These are phyloP conservation scores for Pempheris klunzingeri DNA, from an alignment of 2,797 vertebrate species.

Conservation along the genomic window DNA sequence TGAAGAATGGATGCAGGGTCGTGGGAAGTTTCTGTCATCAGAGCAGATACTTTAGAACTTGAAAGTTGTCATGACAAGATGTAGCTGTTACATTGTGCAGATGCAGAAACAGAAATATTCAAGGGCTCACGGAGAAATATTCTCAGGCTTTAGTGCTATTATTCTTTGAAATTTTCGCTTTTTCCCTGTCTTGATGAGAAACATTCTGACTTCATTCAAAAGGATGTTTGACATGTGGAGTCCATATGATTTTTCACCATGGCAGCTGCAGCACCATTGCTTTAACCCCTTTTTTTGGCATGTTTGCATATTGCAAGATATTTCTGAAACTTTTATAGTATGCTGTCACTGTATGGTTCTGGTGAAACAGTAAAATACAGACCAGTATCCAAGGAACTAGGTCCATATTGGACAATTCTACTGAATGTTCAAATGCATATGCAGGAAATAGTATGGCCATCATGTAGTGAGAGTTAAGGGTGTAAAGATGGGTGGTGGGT, in stretches of 20 bases:
- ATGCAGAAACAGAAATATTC: conserved; percentile 52
- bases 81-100: conserved; percentile 68
- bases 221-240: conserved; percentile 52
- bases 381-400: not conserved
- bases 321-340: conserved; percentile 32
- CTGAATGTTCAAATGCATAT: not conserved
- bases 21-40: conserved; percentile 76
- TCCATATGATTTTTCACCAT: conserved; percentile 41
- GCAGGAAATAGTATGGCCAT: not conserved
- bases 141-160: conserved; percentile 34
- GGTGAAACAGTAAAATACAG: conserved; percentile 3
- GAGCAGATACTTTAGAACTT: conserved; percentile 54
- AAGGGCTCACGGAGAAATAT: conserved; percentile 37
- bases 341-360: conserved; percentile 29
- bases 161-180: conserved; percentile 22
- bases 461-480: not conserved
- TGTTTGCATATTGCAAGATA: conserved; percentile 20
- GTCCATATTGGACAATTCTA: not conserved
- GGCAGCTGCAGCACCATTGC: conserved; percentile 3
- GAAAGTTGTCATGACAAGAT: conserved; percentile 57
- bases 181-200: conserved; percentile 47
- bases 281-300: conserved; percentile 5
- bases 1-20: conserved; percentile 69
- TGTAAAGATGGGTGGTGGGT: not conserved
- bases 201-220: conserved; percentile 40